Conservation (phyloP, 1,140 invertebrate genomes). For the Trichogramma pretiosum region DNA sequence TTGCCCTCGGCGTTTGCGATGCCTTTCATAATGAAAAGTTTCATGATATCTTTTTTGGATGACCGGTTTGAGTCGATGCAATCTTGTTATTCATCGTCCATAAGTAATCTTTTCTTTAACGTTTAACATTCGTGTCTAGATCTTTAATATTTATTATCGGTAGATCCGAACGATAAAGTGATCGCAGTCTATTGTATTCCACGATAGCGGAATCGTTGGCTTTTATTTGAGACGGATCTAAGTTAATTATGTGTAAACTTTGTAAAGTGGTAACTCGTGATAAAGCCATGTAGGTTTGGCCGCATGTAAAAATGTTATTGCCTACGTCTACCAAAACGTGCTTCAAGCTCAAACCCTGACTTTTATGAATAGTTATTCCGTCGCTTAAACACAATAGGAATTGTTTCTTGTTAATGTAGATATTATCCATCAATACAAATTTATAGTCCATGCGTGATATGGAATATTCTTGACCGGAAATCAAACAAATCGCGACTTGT, state of each 20-base stretch:
- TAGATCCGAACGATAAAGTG: constrained; percentile 18
- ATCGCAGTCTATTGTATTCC: constrained; percentile 5
- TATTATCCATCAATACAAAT: constrained; percentile 18
- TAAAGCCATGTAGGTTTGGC: constrained; percentile 27
- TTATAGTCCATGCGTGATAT: constrained; percentile 14
- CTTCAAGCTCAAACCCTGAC: constrained; percentile 17
- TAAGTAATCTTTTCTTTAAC: not conserved
- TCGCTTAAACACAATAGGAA: constrained; percentile 24
- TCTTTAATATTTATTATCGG: constrained; percentile 9
- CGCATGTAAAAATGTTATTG: constrained; percentile 19
- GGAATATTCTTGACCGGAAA: constrained; percentile 6
- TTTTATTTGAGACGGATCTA: constrained; percentile 1
- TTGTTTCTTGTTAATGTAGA: constrained; percentile 20
- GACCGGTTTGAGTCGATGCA: not conserved
- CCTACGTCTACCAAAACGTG: constrained; percentile 20
- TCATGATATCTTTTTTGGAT: not conserved
- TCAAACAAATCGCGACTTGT: constrained; percentile 1
- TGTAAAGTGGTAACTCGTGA: constrained; percentile 11
- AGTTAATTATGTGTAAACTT: constrained; percentile 9
- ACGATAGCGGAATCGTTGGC: not conserved
- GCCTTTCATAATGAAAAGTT: constrained; percentile 2
- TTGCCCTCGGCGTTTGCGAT: constrained; percentile 16
- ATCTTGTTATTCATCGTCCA: not conserved
- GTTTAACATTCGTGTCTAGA: not conserved
- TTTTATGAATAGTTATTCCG: too few species aligned